phyloP scores from a whole-genome alignment of 2,113 vertebrate species.

The Tachycineta bicolor region DNA sequence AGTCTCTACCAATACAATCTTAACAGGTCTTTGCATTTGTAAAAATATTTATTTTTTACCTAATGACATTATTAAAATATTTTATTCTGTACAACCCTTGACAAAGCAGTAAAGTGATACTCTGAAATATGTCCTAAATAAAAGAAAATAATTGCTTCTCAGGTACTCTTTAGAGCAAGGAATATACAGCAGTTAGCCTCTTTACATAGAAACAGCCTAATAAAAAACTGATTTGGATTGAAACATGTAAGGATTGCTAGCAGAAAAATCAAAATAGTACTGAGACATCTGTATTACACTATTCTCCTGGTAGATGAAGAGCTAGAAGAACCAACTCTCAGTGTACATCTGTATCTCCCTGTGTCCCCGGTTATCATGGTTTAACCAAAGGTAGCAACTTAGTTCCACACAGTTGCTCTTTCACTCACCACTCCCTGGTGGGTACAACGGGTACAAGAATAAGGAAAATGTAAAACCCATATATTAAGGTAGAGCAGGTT shows the following conservation, averaged over 20 bases:
- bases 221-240: background rate
- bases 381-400: background rate
- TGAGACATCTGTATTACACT: background rate
- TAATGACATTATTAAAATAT: background rate
- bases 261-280: background rate
- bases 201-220: background rate
- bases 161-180: background rate
- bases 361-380: background rate
- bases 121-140: background rate
- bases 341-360: background rate
- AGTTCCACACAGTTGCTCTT: background rate
- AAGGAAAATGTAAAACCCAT: background rate
- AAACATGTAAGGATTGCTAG: background rate
- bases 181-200: background rate
- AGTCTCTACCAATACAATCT: background rate
- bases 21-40: background rate
- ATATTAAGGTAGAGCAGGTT: background rate
- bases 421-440: background rate
- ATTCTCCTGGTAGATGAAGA: background rate
- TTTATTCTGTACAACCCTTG: background rate
- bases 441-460: fast-evolving
- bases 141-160: background rate
- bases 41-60: background rate
- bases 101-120: background rate
- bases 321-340: background rate